Base-by-base conservation (phyloP, 2,888 invertebrate genomes). In the Ochropleura plecta region DNA sequence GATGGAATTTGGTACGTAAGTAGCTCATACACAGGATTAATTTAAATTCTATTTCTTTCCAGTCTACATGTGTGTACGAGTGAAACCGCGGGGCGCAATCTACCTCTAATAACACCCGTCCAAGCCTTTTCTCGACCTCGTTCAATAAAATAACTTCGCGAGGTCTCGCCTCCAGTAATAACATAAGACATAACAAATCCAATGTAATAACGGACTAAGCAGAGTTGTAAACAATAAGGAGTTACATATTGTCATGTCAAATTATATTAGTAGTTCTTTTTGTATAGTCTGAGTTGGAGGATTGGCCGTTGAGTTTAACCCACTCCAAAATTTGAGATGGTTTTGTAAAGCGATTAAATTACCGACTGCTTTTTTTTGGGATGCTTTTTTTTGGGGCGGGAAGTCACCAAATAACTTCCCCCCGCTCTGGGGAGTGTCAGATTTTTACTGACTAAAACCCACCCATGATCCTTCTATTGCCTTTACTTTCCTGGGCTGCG, bases 101-200 rank as follows among this genome's bases (percentile, higher is more conserved):
- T 44, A 71, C 10, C 20, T 57, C 4, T 20, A 64, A 30, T 63
- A n/a, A 49, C 1, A 48, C 2, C 3, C 30, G 30, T 30, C 30
- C 4, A 42, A 63, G 16, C 3, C 16, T 53, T 20, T 46, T 8
- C 16, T 9, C 12, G 8, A 16, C 18, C 42, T 64, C 5, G 18
- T 60, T 67, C 51, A 62, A 57, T 53, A 51, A 53, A 62, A 68
- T 12, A 40, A 7, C n/a, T 42, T 46, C 10, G 12, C 3, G 44
- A 57, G 4, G 53, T 70, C 55, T 30, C 74, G 74, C 57, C 14
- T 30, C 60, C 0, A n/a, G 80, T 72, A 70, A 77, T 83, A 83
- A 74, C 67, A 73, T 73, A 59, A 80, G 65, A 72, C 73, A 78
- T 76, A 60, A 74, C 78, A 84, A 78, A 81, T 69, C 84, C 75